Base-by-base conservation (phyloP, 30 jellyfish, hydroid and myxozoan genomes). In the Hydractinia echinata region DNA sequence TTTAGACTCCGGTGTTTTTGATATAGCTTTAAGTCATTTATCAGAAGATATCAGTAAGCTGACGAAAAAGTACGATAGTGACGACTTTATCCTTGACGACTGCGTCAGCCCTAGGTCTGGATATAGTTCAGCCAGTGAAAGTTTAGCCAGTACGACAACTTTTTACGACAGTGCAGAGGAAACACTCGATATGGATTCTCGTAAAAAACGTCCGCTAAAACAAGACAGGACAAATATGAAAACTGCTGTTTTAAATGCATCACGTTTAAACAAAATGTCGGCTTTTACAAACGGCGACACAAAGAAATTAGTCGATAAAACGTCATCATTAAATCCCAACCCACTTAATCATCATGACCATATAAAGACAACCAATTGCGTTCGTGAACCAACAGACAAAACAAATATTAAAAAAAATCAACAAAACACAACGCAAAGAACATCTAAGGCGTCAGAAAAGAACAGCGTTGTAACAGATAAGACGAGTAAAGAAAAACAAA, bases 41-140 rank as follows among this genome's bases (percentile, higher is more conserved):
- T 71, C 81, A 15, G 81, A 30, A 50, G 51, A 71, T 52, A 71
- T 71, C n/a, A 20, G 81, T 71, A 71, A 71, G 7, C 81, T 71
- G 10, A 19, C 81, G 7, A 71, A 71, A 30, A 30, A 58, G 52
- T 71, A 71, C 61, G 61, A 71, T 60, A 71, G 81, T 20, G 81
- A 71, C 61, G 81, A 71, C 39, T 71, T 71, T 50, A 7, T 71
- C 4, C 18, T 50, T 19, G 81, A 71, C 51, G 81, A 71, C 5
- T 71, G 81, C 61, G 30, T 71, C 61, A 71, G 81, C n/a, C 81
- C 81, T 8, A 71, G 5, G 51, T 71, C 81, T 20, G 81, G 81
- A 1, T 71, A 71, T 15, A 71, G 81, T 50, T 71, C 81, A 14
- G 81, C 81, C 55, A 71, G 60, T 14, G 81, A 71, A 50, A 71